phyloP scores from a whole-genome alignment of 2,797 vertebrate species.

The Eulemur mongoz region DNA sequence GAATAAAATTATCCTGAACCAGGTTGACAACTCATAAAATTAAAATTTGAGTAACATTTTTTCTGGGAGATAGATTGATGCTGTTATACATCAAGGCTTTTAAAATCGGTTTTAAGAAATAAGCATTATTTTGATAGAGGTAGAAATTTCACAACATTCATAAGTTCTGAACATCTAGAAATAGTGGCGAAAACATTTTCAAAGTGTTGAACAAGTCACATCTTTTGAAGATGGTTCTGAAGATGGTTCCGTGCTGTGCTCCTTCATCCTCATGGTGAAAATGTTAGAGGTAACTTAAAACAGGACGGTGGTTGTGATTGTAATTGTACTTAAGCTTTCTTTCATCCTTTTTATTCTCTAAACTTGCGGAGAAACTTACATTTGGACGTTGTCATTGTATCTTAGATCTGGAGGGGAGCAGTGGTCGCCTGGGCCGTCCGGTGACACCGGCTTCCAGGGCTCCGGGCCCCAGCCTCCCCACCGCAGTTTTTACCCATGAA shows the following conservation, averaged over 20 bases:
- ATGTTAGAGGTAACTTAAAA: not conserved
- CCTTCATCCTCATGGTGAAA: not conserved
- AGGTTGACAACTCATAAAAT: not conserved
- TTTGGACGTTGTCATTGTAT: not conserved
- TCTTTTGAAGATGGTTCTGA: not conserved
- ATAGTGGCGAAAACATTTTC: not conserved
- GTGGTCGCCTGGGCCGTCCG: rapidly evolving
- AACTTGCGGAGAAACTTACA: not conserved
- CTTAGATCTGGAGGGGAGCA: not conserved
- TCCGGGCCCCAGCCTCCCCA: not conserved
- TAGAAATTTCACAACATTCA: rapidly evolving
- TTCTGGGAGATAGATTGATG: rapidly evolving
- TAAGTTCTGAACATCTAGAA: not conserved
- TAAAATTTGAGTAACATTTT: not conserved
- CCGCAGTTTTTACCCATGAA: rapidly evolving
- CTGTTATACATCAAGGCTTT: rapidly evolving
- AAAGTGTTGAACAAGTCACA: not conserved
- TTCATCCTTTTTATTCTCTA: not conserved
- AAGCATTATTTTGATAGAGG: not conserved
- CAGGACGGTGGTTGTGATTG: not conserved
- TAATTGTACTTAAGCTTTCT: not conserved
- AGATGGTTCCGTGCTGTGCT: rapidly evolving
- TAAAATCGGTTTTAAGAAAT: not conserved
- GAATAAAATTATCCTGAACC: not conserved
- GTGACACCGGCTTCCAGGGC: not conserved